Percentiles rank a stretch among this genome's conserved stretches.
phyloP scores from a whole-genome alignment of 2,797 vertebrate genomes.

The Ptychadena robeensis region DNA sequence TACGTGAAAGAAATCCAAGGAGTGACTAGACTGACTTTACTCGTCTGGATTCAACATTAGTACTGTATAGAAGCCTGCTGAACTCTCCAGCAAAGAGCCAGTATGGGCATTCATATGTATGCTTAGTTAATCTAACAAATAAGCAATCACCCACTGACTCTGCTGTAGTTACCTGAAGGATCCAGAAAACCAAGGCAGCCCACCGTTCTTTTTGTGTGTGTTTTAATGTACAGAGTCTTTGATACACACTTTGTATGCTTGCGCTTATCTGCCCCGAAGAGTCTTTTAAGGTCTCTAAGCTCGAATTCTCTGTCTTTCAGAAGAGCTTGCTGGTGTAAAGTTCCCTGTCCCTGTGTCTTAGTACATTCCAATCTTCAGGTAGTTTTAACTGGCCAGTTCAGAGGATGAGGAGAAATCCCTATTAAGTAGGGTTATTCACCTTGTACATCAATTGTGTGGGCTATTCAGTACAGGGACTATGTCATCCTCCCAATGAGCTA shows the following conservation, averaged over 20 bases:
- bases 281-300: background rate
- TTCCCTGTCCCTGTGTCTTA: conserved; percentile 62
- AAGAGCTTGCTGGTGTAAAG: conserved; percentile 14
- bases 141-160: conserved; percentile 66
- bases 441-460: background rate
- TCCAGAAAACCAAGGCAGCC: conserved; percentile 61
- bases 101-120: conserved; percentile 68
- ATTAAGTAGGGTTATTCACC: background rate
- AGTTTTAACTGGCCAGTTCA: background rate
- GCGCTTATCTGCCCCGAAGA: conserved; percentile 41
- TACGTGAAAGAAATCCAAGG: conserved; percentile 80
- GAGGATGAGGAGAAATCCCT: background rate
- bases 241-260: conserved; percentile 69
- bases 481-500: background rate
- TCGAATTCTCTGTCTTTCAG: background rate
- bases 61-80: conserved; percentile 75
- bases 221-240: conserved; percentile 67
- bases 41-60: conserved; percentile 73
- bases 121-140: conserved; percentile 74
- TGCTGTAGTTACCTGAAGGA: conserved; percentile 69
- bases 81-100: conserved; percentile 71
- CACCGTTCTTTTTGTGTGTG: conserved; percentile 58
- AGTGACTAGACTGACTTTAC: conserved; percentile 55
- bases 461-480: background rate
- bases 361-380: conserved; percentile 82